phyloP scores from a whole-genome alignment of 2,113 vertebrate species.

The Poeciliopsis retropinna region DNA sequence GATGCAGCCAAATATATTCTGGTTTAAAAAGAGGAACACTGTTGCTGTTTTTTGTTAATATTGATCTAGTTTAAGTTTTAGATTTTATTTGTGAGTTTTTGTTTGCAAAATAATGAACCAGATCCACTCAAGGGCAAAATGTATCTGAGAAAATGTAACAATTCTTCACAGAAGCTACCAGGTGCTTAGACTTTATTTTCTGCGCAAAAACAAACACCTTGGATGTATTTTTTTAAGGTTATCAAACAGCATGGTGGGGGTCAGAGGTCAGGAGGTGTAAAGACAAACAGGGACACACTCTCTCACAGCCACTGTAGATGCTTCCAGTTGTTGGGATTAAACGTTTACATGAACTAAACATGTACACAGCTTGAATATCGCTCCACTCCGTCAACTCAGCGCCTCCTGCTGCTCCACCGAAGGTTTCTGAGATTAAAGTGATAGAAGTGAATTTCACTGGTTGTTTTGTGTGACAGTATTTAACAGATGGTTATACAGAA shows the following conservation, averaged over 20 bases:
- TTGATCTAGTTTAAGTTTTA: background rate
- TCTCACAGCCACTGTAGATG: constrained; percentile 60
- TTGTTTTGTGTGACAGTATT: constrained; percentile 29
- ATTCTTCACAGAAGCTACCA: background rate
- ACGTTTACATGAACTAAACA: constrained; percentile 62
- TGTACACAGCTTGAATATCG: constrained; percentile 46
- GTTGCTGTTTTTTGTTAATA: background rate
- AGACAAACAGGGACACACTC: constrained; percentile 18
- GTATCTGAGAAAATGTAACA: background rate
- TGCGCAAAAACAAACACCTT: background rate
- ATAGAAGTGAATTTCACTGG: background rate
- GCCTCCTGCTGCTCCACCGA: background rate
- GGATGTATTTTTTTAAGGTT: background rate
- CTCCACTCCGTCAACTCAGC: background rate
- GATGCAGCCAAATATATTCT: background rate
- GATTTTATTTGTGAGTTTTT: background rate
- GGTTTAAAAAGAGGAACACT: background rate
- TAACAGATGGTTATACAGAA: constrained; percentile 17
- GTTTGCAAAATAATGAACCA: background rate
- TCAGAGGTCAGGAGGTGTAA: background rate
- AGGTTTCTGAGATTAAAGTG: background rate
- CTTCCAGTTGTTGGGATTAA: constrained; percentile 68
- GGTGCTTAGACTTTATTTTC: background rate
- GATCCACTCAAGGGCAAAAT: background rate
- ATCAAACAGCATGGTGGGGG: background rate